These are phyloP conservation scores for Strongylocentrotus purpuratus DNA, from an alignment of 35 echinoderm and acorn worm species.

Conservation along the genomic window DNA sequence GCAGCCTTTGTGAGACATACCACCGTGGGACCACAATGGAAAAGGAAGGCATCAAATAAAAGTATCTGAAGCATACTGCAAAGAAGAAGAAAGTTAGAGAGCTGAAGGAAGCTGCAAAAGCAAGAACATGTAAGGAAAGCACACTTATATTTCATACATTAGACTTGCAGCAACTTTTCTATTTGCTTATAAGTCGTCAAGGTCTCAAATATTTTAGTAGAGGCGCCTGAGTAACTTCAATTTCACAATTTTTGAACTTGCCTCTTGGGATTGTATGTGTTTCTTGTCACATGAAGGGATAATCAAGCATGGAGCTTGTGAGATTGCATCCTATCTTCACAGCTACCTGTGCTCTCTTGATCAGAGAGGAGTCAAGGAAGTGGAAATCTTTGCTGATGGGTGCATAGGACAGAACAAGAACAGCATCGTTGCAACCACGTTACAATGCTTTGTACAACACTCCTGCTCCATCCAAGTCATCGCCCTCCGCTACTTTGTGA, in stretches of 20 bases:
- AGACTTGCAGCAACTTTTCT: constrained; percentile 82
- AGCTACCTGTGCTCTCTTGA: constrained; percentile 41
- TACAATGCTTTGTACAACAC: constrained; percentile 23
- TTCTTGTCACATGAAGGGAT: constrained; percentile 65
- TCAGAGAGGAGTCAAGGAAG: constrained; percentile 38
- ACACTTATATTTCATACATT: constrained; percentile 26
- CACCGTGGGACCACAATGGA: constrained; percentile 34
- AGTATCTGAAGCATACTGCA: not conserved
- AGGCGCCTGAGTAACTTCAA: constrained; percentile 69
- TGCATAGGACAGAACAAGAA: constrained; percentile 82
- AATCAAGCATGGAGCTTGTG: constrained; percentile 51
- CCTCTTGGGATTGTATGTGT: constrained; percentile 48
- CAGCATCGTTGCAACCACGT: constrained; percentile 60
- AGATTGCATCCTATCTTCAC: constrained; percentile 59
- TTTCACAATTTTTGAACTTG: constrained; percentile 81
- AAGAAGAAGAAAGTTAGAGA: constrained; percentile 33
- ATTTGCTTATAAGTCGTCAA: constrained; percentile 61
- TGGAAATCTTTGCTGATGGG: constrained; percentile 74
- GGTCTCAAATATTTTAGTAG: constrained; percentile 76
- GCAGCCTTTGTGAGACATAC: constrained; percentile 67
- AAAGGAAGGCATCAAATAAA: not conserved
- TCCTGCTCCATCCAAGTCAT: constrained; percentile 46
- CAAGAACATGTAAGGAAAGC: not conserved
- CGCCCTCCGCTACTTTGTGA: constrained; percentile 68
- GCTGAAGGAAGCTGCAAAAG: constrained; percentile 12